A percentile compares a stretch with the other conserved stretches of the same genome.
phyloP scores from a whole-genome alignment of 1,140 invertebrate species.

The Apolygus lucorum region DNA sequence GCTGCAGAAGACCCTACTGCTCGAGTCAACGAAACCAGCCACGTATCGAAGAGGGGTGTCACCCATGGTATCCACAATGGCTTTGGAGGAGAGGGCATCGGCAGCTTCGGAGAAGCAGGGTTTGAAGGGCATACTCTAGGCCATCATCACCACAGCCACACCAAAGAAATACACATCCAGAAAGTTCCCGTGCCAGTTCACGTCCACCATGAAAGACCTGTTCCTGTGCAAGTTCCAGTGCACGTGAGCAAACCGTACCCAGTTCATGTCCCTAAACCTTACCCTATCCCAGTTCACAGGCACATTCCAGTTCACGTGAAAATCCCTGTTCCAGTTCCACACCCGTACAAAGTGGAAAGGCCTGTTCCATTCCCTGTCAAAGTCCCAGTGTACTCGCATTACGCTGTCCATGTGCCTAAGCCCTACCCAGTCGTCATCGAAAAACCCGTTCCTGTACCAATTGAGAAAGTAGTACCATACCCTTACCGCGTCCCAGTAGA shows the following conservation, averaged over 20 bases:
- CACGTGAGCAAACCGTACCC: conserved; percentile 32
- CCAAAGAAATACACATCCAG: no score
- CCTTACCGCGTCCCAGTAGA: background rate
- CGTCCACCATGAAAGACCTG: no score
- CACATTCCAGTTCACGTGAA: conserved; percentile 43
- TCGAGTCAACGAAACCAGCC: no score
- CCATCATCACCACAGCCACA: no score
- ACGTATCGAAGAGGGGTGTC: no score
- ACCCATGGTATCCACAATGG: no score
- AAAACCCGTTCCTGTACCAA: background rate
- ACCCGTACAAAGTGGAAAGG: conserved; percentile 37
- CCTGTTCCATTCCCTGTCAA: conserved; percentile 50
- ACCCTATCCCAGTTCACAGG: conserved; percentile 32
- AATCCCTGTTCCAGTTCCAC: conserved; percentile 32
- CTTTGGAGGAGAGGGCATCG: no score
- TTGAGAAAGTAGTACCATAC: background rate
- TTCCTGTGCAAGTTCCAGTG: conserved; percentile 38
- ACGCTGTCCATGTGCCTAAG: background rate
- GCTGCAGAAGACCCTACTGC: no score
- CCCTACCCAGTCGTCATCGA: background rate
- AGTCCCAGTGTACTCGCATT: background rate
- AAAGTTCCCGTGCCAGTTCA: no score
- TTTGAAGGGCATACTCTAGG: no score
- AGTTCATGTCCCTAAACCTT: no score
- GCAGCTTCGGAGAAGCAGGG: no score